Conservation (phyloP, 2,888 invertebrate species). For the Dichetophora obliterata region DNA sequence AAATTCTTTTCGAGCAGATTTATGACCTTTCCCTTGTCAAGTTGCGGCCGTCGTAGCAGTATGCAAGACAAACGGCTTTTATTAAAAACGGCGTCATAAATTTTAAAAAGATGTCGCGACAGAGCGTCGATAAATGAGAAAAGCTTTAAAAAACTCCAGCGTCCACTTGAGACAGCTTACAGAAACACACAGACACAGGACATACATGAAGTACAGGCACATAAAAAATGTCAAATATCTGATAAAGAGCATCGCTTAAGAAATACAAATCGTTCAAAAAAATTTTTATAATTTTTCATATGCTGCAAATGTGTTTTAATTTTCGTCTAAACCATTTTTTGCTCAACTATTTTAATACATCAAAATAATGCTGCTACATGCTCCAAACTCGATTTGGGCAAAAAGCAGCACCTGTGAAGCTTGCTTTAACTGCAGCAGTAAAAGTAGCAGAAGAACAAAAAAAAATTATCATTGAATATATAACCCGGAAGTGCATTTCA, state of each 20-base stretch:
- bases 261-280: not conserved
- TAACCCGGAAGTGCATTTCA: conserved; percentile 6
- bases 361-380: not conserved
- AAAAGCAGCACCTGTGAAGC: not conserved
- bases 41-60: not conserved
- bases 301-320: not conserved
- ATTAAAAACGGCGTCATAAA: conserved; percentile 10
- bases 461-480: not conserved
- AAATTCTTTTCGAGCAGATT: not conserved
- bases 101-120: conserved; percentile 2
- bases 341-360: not conserved
- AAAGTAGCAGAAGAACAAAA: no score
- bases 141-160: not conserved
- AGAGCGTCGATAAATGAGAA: not conserved
- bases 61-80: conserved; percentile 13
- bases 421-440: not conserved
- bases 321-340: not conserved
- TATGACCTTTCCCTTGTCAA: not conserved
- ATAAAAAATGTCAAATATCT: not conserved
- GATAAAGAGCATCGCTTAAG: not conserved
- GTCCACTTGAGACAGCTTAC: conserved; percentile 1
- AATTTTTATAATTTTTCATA: not conserved
- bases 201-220: not conserved
- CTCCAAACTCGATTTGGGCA: not conserved
- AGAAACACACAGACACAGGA: not conserved